Evolutionary conservation across 2,113 vertebrate species (phyloP).

Genomic region (Crocuta crocuta): DNA sequence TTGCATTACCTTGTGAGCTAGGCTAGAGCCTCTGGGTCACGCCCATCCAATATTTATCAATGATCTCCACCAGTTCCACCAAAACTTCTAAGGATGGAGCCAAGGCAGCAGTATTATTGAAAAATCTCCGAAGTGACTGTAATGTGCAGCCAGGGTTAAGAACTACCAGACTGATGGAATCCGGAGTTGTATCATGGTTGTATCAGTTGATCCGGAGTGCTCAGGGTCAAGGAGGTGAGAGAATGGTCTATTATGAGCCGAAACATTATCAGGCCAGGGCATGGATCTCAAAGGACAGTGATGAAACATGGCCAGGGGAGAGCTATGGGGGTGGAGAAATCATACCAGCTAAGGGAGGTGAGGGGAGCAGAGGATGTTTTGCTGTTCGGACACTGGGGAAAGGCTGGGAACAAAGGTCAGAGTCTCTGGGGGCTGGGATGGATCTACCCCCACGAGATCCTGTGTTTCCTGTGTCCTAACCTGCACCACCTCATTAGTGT

Average conservation of each 20-base stretch:
- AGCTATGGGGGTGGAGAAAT: background rate
- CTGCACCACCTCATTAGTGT: background rate
- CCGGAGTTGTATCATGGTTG: background rate
- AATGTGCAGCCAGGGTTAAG: background rate
- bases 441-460: background rate
- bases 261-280: background rate
- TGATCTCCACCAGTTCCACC: conserved; percentile 35
- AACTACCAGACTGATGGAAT: background rate
- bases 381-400: background rate
- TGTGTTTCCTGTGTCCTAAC: background rate
- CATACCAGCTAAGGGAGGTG: background rate
- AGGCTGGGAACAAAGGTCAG: background rate
- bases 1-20: background rate
- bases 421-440: background rate
- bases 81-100: conserved; percentile 2
- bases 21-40: background rate
- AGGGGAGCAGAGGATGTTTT: background rate
- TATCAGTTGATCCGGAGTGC: no score
- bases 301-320: background rate
- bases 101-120: background rate
- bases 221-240: background rate
- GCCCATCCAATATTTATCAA: conserved; percentile 48
- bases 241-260: background rate
- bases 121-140: conserved; percentile 12
- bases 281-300: background rate